Base-by-base conservation (phyloP, 2,888 invertebrate genomes). In the Nomada goodeniana region DNA sequence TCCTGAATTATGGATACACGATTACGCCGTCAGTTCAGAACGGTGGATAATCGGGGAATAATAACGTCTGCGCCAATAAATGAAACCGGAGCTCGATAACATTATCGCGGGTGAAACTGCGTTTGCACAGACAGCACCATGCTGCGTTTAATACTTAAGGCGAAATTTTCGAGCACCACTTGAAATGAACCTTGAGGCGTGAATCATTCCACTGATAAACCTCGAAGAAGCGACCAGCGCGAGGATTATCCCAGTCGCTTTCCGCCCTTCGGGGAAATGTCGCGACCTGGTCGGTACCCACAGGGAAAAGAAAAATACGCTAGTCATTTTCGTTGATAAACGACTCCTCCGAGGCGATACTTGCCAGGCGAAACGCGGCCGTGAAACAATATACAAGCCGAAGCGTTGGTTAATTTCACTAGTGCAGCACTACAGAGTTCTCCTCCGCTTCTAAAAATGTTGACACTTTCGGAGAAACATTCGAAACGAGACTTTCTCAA, bases 191-290 rank as follows among this genome's bases (percentile, higher is more conserved):
- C 86, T 87, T 89, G 89, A 83, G 86, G 83, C 85, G 85, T 91
- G 90, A 86, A 91, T 91, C 91, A 92, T 91, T 91, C 88, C 36
- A 91, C 86, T 84, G 80, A 84, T 82, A 83, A 86, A 13, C 85
- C 18, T 83, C 83, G 80, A 80, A 80, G 47, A 13, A 29, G 20
- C 23, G 71, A 55, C 26, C 13, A 65, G 47, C 47, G 47, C 67
- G 36, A 52, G 68, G 61, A 57, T 59, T 60, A 13, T 47, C 23
- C 55, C 52, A 13, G 42, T 18, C 13, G 47, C 47, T 80, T 55
- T 26, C 60, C 20, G 18, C 15, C 20, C 44, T 63, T 53, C 7
- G n/a, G 23, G 26, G n/a, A 67, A 44, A 65, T 23, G 13, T 74
- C 29, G 29, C 20, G 15, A 15, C 13, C 13, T n/a, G n/a, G 52